Evolutionary conservation across 2,888 invertebrate species (phyloP), one percentile per base, ranked within the genome.

Genomic region (Ellobium chinense): DNA sequence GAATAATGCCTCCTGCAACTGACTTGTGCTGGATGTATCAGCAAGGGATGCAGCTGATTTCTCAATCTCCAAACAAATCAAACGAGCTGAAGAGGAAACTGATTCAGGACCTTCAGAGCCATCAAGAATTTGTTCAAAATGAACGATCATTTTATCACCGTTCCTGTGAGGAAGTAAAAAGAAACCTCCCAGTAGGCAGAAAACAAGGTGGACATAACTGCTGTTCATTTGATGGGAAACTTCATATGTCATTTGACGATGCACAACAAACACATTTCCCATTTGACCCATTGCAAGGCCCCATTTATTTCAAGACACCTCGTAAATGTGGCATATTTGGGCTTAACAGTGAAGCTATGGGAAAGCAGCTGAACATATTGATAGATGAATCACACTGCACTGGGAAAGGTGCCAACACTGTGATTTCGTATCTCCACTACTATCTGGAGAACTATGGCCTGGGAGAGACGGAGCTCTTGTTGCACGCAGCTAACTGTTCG

Each of bases 211-310:
- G 54, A 14, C 46, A 70, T 54, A n/a, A n/a, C 31, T 27, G 21
- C 21, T 56, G 73, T 21, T 58, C 56, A n/a, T 58, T 73, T 34
- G 34, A 29, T 12, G 34, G 56, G 14, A 56, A 21, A 14, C 34
- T 54, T 34, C 79, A 75, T 36, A 12, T 62, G 12, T 65, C 62
- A 14, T 78, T 75, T 36, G 79, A 81, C 66, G 69, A 70, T 75
- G 82, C 85, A 14, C 85, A 85, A 62, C 84, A 85, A 62, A 18
- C 84, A 14, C 84, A 84, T 37, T 85, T 78, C 54, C 85, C 85
- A 12, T 70, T 36, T n/a, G 62, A 84, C 65, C 85, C 85, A n/a
- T 65, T 75, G 34, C 85, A 85, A 68, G 85, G 85, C 5, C 85
- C 82, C 1, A 60, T 85, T 21, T 85, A 75, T 65, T 83, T 85